phyloP scores from a whole-genome alignment of 2,113 vertebrate genomes.

The Barnardius zonarius region DNA sequence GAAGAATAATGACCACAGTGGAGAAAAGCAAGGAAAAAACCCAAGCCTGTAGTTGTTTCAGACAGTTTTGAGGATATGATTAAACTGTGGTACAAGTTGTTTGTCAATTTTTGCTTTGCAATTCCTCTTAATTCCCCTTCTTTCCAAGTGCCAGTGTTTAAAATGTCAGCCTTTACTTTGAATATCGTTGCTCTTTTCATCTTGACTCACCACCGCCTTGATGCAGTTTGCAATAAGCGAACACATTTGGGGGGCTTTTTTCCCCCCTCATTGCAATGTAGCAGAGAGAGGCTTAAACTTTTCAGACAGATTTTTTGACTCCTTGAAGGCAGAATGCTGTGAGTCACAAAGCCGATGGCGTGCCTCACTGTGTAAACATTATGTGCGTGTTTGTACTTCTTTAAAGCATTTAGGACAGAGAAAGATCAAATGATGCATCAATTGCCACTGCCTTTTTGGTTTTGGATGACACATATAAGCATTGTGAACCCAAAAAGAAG shows the following conservation, averaged over 20 bases:
- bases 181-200: slow-evolving; percentile 42
- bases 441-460: not conserved
- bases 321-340: not conserved
- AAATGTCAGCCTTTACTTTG: slow-evolving; percentile 42
- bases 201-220: not conserved
- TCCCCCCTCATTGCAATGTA: not conserved
- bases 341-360: slow-evolving; percentile 2
- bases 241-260: not conserved
- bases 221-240: not conserved
- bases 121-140: slow-evolving; percentile 1
- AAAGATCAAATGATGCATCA: not conserved
- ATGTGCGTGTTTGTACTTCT: not conserved
- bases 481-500: not conserved
- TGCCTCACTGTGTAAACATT: not conserved
- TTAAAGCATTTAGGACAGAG: not conserved
- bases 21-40: not conserved
- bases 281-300: not conserved
- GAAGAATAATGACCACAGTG: not conserved
- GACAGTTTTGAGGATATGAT: not conserved
- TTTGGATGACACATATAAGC: not conserved
- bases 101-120: slow-evolving; percentile 13
- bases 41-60: not conserved
- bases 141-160: slow-evolving; percentile 10
- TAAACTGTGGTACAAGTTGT: not conserved
- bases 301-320: slow-evolving; percentile 8